These are phyloP conservation scores for Noctuana brunneofusca DNA, from an alignment of 2,888 invertebrate genomes.

Conservation along the genomic window DNA sequence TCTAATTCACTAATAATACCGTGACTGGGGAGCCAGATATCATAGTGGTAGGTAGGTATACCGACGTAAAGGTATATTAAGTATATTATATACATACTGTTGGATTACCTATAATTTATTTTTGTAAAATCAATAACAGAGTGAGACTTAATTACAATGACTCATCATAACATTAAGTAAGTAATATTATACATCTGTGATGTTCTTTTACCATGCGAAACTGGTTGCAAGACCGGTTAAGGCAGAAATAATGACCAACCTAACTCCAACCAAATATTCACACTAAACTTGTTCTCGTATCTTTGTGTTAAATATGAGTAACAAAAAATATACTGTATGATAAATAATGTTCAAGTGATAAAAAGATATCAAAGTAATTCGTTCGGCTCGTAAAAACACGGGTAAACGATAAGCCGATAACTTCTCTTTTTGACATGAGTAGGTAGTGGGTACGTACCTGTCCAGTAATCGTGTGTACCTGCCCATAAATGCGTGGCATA, in stretches of 20 bases:
- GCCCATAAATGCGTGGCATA: too few species aligned
- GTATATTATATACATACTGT: too few species aligned
- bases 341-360: slow-evolving; percentile 24
- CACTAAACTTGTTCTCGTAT: background rate
- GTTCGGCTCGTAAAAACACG: slow-evolving; percentile 16
- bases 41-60: too few species aligned
- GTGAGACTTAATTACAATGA: too few species aligned
- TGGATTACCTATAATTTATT: too few species aligned
- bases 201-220: background rate
- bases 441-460: background rate
- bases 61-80: too few species aligned
- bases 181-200: too few species aligned
- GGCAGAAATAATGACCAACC: background rate
- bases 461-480: background rate
- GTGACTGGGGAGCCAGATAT: too few species aligned
- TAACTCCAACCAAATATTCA: background rate
- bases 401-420: slow-evolving; percentile 23
- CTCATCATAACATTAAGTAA: too few species aligned
- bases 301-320: background rate
- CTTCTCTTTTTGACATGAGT: slow-evolving; percentile 4
- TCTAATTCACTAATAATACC: too few species aligned
- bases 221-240: slow-evolving; percentile 4
- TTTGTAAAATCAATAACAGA: too few species aligned
- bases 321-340: slow-evolving; percentile 7
- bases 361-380: slow-evolving; percentile 24